Conservation (phyloP, 2,113 vertebrate genomes). For the Syrrhaptes paradoxus region DNA sequence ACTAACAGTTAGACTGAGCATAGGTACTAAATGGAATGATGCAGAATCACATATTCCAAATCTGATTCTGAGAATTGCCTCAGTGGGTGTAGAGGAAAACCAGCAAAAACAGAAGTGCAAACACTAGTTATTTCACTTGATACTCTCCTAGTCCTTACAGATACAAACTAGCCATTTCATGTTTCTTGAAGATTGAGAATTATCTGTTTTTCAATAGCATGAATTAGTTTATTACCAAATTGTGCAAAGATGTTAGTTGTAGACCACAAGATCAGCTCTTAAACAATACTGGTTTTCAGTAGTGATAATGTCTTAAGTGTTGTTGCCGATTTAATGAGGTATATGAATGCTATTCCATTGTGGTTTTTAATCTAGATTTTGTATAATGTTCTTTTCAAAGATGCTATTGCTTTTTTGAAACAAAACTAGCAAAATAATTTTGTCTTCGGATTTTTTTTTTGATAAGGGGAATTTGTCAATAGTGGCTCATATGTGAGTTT, state of each 20-base stretch:
- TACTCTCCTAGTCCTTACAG: background rate
- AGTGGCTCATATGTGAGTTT: background rate
- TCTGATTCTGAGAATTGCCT: background rate
- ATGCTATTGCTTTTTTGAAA: background rate
- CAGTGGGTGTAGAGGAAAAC: rapidly evolving
- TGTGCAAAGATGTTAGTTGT: background rate
- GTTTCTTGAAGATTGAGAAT: background rate
- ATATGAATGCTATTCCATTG: background rate
- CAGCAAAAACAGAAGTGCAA: background rate
- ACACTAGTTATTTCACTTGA: background rate
- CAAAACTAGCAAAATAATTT: background rate
- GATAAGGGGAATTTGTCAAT: background rate
- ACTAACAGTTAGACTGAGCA: background rate
- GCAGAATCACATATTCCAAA: background rate
- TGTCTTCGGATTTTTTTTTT: background rate
- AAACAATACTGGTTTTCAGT: background rate
- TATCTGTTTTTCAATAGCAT: background rate
- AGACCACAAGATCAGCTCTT: background rate
- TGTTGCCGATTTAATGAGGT: background rate
- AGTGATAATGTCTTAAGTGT: background rate
- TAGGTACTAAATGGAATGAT: background rate
- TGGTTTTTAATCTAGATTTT: background rate
- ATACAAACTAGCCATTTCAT: background rate
- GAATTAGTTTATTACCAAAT: background rate
- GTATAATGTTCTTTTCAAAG: background rate